Evolutionary conservation across 2,113 vertebrate genomes (phyloP).

Genomic region (Amphilophus citrinellus): DNA sequence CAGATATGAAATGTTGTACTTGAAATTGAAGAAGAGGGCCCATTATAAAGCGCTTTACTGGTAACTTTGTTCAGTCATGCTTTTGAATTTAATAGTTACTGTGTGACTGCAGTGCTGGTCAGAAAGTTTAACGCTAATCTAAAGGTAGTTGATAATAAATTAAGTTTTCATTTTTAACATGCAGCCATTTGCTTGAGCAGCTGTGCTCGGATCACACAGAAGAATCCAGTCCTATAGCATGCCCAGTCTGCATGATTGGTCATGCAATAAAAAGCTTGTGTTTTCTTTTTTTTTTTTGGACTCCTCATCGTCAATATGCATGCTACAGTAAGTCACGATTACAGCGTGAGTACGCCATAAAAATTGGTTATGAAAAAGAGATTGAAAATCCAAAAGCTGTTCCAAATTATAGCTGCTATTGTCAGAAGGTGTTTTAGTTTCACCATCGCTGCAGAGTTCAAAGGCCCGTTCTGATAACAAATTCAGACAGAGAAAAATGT

Average conservation of each 20-base stretch:
- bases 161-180: constrained; percentile 18
- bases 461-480: constrained; percentile 79
- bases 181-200: constrained; percentile 37
- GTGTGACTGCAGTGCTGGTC: constrained; percentile 17
- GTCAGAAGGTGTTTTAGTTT: constrained; percentile 65
- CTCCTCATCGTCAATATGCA: constrained; percentile 10
- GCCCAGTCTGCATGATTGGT: not conserved
- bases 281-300: not conserved
- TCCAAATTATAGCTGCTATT: constrained; percentile 56
- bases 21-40: constrained; percentile 94
- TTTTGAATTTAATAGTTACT: constrained; percentile 43
- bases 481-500: constrained; percentile 83
- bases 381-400: constrained; percentile 45
- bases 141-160: constrained; percentile 54
- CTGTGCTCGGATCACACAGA: not conserved
- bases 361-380: constrained; percentile 41
- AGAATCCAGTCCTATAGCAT: not conserved
- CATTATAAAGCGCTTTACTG: constrained; percentile 91
- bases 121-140: constrained; percentile 62
- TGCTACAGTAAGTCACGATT: not conserved
- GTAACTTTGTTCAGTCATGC: constrained; percentile 77
- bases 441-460: constrained; percentile 68
- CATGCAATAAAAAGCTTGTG: not conserved
- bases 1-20: constrained; percentile 94
- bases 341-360: not conserved